phyloP scores from a whole-genome alignment of 2,888 invertebrate species.

The Crocallis elinguaria region DNA sequence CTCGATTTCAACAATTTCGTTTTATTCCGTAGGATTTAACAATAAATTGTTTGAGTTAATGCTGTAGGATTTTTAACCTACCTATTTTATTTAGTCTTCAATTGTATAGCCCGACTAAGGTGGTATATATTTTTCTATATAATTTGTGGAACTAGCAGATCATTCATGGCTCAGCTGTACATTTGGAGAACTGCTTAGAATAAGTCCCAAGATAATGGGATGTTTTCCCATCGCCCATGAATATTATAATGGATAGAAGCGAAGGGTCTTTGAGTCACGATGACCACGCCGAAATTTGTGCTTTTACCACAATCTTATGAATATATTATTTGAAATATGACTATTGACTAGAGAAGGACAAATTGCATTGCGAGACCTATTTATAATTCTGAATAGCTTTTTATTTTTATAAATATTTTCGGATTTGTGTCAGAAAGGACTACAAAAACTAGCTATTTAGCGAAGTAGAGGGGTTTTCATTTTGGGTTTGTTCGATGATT shows the following conservation, averaged over 20 bases:
- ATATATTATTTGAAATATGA: slow-evolving; percentile 66
- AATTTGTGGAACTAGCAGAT: too few species aligned
- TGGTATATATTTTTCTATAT: too few species aligned
- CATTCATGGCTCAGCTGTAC: background rate
- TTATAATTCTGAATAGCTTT: background rate
- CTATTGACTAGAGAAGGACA: slow-evolving; percentile 47
- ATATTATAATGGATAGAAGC: slow-evolving; percentile 60
- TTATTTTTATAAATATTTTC: background rate
- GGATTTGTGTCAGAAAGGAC: too few species aligned
- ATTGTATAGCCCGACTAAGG: too few species aligned
- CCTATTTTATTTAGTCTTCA: too few species aligned
- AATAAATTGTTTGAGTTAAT: too few species aligned
- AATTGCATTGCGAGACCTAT: slow-evolving; percentile 44
- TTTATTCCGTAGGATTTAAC: background rate
- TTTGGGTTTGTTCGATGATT: too few species aligned
- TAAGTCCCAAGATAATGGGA: slow-evolving; percentile 39
- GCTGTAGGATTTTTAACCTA: background rate
- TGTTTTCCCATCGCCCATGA: slow-evolving; percentile 51
- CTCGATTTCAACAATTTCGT: background rate
- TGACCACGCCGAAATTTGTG: slow-evolving; percentile 59
- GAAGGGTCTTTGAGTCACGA: slow-evolving; percentile 56
- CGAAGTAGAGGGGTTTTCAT: too few species aligned
- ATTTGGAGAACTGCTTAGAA: slow-evolving; percentile 14
- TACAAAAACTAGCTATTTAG: too few species aligned
- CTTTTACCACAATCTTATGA: slow-evolving; percentile 64